phyloP scores from a whole-genome alignment of 2,113 vertebrate genomes.

The Rana temporaria region DNA sequence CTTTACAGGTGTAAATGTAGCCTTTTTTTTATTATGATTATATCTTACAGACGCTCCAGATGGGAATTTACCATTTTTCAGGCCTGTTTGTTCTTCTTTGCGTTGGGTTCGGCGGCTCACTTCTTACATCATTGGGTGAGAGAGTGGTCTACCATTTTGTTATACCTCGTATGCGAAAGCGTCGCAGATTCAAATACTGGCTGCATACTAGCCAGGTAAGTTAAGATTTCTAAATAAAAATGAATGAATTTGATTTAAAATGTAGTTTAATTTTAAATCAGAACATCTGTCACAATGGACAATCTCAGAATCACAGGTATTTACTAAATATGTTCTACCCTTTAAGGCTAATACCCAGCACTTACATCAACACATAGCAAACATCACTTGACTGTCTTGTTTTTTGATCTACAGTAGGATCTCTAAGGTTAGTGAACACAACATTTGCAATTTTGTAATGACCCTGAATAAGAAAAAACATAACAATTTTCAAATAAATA shows the following conservation, averaged over 20 bases:
- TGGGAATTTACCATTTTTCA: conserved; percentile 90
- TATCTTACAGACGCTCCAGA: conserved; percentile 83
- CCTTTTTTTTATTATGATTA: neutral
- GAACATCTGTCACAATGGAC: neutral
- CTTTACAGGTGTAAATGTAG: neutral
- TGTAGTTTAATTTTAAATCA: neutral
- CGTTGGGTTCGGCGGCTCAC: conserved; percentile 82
- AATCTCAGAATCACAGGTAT: too few relatives aligned
- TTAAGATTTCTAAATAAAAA: neutral
- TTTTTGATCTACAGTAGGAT: too few relatives aligned
- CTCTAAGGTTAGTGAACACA: too few relatives aligned
- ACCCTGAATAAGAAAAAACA: too few relatives aligned
- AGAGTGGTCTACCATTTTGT: conserved; percentile 83
- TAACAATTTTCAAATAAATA: too few relatives aligned
- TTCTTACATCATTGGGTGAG: conserved; percentile 84
- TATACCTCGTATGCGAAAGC: conserved; percentile 82
- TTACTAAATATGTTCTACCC: too few relatives aligned
- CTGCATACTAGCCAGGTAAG: conserved; percentile 91
- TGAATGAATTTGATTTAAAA: neutral
- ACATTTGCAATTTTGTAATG: too few relatives aligned
- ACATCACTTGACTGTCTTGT: too few relatives aligned
- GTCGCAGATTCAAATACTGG: conserved; percentile 87
- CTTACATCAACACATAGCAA: too few relatives aligned
- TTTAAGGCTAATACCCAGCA: too few relatives aligned
- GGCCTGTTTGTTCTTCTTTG: conserved; percentile 89